These are phyloP conservation scores for Thamnophis elegans DNA, from an alignment of 2,797 vertebrate species.

Conservation along the genomic window DNA sequence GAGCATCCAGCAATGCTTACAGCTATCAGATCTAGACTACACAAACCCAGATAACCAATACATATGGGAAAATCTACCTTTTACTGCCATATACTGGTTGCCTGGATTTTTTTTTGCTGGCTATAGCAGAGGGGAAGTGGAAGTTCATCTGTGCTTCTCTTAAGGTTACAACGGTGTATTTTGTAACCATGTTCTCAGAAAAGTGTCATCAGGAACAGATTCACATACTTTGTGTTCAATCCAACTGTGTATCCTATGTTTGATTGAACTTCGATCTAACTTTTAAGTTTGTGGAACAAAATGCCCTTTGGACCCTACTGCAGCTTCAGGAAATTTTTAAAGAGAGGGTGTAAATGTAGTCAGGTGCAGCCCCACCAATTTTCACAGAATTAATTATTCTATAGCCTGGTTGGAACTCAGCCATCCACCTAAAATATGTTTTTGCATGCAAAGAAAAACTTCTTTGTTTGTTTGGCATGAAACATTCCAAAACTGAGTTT, in stretches of 20 bases:
- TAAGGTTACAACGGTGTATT: accelerated
- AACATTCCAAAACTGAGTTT: not conserved
- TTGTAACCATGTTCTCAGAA: accelerated
- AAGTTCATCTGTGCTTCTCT: not conserved
- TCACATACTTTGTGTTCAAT: conserved; percentile 13
- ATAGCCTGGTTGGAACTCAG: not conserved
- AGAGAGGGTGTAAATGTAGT: not conserved
- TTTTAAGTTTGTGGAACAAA: conserved; percentile 8
- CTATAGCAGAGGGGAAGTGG: not conserved
- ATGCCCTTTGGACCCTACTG: conserved; percentile 39
- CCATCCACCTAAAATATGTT: not conserved
- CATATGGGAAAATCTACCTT: not conserved
- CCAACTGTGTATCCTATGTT: conserved; percentile 20
- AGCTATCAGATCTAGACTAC: not conserved
- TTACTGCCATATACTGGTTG: not conserved
- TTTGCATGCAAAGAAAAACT: not conserved
- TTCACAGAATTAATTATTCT: not conserved
- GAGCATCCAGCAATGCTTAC: not conserved
- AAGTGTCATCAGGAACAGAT: not conserved
- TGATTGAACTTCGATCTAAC: conserved; percentile 57
- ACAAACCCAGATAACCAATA: not conserved
- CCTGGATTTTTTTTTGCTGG: not conserved
- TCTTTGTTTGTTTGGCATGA: not conserved
- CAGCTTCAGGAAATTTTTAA: not conserved
- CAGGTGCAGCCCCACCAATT: not conserved